phyloP scores from a whole-genome alignment of 2,797 vertebrate species.

The Falco cherrug region DNA sequence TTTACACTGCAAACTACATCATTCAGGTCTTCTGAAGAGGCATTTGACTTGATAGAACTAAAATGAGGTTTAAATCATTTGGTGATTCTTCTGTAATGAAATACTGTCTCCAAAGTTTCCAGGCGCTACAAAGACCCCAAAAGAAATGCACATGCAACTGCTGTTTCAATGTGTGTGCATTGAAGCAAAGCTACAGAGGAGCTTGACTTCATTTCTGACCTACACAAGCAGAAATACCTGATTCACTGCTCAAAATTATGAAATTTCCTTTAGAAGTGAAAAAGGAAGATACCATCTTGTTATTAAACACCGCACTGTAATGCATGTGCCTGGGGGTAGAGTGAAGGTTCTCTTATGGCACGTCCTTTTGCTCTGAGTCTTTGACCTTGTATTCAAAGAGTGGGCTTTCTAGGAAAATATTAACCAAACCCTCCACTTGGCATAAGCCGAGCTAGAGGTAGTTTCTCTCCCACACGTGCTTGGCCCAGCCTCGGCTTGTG shows the following conservation, averaged over 20 bases:
- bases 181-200: background rate
- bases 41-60: background rate
- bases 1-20: background rate
- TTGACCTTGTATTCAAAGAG: background rate
- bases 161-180: accelerated
- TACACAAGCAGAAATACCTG: background rate
- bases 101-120: background rate
- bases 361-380: background rate
- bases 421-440: accelerated
- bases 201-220: background rate
- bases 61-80: background rate
- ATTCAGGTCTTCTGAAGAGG: background rate
- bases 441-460: background rate
- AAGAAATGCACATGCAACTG: background rate
- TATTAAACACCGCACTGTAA: background rate
- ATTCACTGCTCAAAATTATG: background rate
- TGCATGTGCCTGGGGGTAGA: accelerated
- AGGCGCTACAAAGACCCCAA: background rate
- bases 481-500: background rate
- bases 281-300: background rate
- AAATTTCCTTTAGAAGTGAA: background rate
- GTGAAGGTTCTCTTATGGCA: background rate
- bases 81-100: background rate
- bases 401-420: background rate
- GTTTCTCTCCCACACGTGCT: background rate